Evolutionary conservation across 1,140 invertebrate genomes (phyloP), one percentile per base, ranked within the genome.

Genomic region (Brachionus rubens): DNA sequence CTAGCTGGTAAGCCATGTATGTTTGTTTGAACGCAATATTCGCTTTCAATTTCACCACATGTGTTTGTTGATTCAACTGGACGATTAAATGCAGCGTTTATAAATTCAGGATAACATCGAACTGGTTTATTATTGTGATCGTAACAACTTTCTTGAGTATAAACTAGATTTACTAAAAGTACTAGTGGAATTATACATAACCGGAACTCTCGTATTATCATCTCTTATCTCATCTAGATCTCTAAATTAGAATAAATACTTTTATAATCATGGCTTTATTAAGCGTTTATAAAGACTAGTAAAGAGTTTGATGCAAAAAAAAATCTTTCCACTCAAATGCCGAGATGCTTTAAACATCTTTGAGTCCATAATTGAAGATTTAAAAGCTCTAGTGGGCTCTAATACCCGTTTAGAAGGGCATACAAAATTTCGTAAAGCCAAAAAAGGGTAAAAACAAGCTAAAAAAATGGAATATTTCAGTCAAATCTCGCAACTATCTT

Each of bases 41-140:
- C 68, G 21, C 68, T 40, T 33, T 47, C 14, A 30, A 19, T 26
- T 62, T 90, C 88, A 6, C 95, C 96, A 81, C 96, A 99, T 2
- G 95, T 98, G 82, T 97, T 98, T 1, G 94, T 96, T 1, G 92
- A 91, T 77, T 96, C 92, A 80, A 98, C 92, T 47, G 87, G 84
- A 3, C 91, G 85, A 78, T 90, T 89, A 85, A 91, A 98, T 1
- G 95, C 96, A 2, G 94, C 93, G 83, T 99, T 99, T 81, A 93
- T 92, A 82, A 98, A 99, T 76, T 91, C 91, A 0, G 96, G 94
- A 78, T 94, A 90, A 84, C 96, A 98, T 87, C 91, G 89, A 91
- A 95, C 87, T 14, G 88, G 81, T 21, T 78, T 75, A 47, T 82
- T 81, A 5, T 77, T 79, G 16, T 79, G 76, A 79, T 88, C 87